Evolutionary conservation across 2,797 vertebrate genomes (phyloP), one percentile per base, ranked within the genome.

Genomic region (Prionace glauca): DNA sequence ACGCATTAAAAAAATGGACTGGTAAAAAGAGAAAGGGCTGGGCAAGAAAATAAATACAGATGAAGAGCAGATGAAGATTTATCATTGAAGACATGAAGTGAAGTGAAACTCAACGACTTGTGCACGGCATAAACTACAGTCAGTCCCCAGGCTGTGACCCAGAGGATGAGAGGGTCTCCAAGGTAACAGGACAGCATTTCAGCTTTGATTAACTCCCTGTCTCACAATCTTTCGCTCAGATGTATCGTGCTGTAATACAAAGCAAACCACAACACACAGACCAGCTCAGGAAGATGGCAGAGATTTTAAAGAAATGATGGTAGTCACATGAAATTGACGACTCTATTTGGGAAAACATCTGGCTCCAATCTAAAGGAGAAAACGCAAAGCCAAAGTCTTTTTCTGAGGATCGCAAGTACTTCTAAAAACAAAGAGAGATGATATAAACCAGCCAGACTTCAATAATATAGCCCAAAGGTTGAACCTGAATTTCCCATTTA

Each of bases 61-160:
- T 87, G 86, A 87, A 87, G 45, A 87, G 60, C 86, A 87, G 45
- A 87, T 56, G 50, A 88, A 88, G 86, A 60, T 88, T 60, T 60
- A 88, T 88, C 86, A 88, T 32, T 88, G 2, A 60, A 60, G 86
- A 88, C 32, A 10, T 4, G 86, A 88, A 60, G 86, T 24, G 26
- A 88, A 88, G 86, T 32, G 29, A 88, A 88, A 50, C 50, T 32
- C 29, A 88, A 88, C 12, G 20, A 56, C 45, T 12, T 88, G 86
- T 50, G 26, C 86, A 88, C 20, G 41, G 36, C 41, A 84, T 84
- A 88, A 32, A 16, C 86, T 29, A 24, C 86, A 88, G 56, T 29
- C 86, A 88, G 2, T 88, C 56, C 86, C 45, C 50, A 56, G 26
- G 12, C 50, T 60, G 1, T 10, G 86, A 24, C 11, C 50, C 56